Evolutionary conservation across 2,888 invertebrate genomes (phyloP).

Genomic region (Alviniconcha strummeri): DNA sequence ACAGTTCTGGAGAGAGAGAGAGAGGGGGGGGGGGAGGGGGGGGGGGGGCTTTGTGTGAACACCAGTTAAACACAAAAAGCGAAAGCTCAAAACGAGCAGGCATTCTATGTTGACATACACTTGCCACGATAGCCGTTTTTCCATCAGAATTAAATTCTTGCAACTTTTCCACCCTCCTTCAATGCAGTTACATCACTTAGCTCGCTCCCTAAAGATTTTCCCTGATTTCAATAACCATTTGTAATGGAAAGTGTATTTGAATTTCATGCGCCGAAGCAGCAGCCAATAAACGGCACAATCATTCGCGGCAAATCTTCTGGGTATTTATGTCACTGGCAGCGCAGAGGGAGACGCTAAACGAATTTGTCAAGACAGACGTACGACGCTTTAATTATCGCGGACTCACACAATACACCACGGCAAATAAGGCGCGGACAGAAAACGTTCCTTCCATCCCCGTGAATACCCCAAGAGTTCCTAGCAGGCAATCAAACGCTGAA

Average conservation of each 20-base stretch:
- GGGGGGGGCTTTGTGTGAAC: too few species aligned
- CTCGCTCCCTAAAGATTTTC: slow-evolving; percentile 20
- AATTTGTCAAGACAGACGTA: background rate
- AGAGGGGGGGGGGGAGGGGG: background rate
- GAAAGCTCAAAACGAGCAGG: background rate
- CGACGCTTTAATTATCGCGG: slow-evolving; percentile 29
- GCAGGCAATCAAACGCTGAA: slow-evolving; percentile 15
- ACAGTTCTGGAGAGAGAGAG: background rate
- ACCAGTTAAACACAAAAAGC: background rate
- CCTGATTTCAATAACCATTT: slow-evolving; percentile 22
- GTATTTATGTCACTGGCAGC: slow-evolving; percentile 11
- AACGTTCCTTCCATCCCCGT: background rate
- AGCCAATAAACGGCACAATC: slow-evolving; percentile 23
- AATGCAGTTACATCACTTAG: slow-evolving; percentile 16
- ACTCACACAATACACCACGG: slow-evolving; percentile 21
- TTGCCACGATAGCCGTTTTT: background rate
- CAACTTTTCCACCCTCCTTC: background rate
- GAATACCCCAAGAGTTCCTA: background rate
- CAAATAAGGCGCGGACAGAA: background rate
- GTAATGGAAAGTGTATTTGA: slow-evolving; percentile 19
- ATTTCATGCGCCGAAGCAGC: slow-evolving; percentile 13
- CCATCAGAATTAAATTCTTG: background rate
- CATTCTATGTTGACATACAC: slow-evolving; percentile 17
- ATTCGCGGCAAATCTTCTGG: slow-evolving; percentile 25
- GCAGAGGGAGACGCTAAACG: background rate